phyloP scores from a whole-genome alignment of 2,113 vertebrate species.

The Cephalopholis sonnerati region DNA sequence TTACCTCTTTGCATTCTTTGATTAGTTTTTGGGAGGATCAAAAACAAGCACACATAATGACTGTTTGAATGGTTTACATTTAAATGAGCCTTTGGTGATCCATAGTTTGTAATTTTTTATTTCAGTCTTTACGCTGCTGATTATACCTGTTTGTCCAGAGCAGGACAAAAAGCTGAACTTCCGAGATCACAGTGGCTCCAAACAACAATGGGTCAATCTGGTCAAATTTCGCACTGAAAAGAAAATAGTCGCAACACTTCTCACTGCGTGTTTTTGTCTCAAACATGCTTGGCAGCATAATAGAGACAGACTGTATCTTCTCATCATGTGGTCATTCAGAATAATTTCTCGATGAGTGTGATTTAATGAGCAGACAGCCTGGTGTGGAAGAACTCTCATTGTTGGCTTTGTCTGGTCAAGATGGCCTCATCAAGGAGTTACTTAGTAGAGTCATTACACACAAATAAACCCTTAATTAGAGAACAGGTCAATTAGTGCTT shows the following conservation, averaged over 20 bases:
- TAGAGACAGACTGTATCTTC: not conserved
- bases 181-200: not conserved
- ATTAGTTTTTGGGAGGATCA: not conserved
- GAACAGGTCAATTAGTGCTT: constrained; percentile 51
- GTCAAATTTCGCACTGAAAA: constrained; percentile 12
- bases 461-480: constrained; percentile 55
- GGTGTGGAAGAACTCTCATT: constrained; percentile 19
- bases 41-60: not conserved
- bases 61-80: not conserved
- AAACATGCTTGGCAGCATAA: constrained; percentile 2
- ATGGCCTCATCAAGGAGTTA: constrained; percentile 37
- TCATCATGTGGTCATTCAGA: constrained; percentile 19
- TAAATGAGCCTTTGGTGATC: not conserved
- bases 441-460: constrained; percentile 44
- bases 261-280: constrained; percentile 13
- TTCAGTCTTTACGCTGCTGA: not conserved
- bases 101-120: not conserved
- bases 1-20: not conserved
- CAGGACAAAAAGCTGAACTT: not conserved
- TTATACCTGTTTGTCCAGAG: not conserved
- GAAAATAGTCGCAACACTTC: constrained; percentile 14
- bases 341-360: constrained; percentile 5
- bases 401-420: constrained; percentile 36
- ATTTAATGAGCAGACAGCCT: constrained; percentile 17
- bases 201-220: not conserved